Evolutionary conservation across 2,113 vertebrate genomes (phyloP).

Genomic region (Chiloscyllium plagiosum): DNA sequence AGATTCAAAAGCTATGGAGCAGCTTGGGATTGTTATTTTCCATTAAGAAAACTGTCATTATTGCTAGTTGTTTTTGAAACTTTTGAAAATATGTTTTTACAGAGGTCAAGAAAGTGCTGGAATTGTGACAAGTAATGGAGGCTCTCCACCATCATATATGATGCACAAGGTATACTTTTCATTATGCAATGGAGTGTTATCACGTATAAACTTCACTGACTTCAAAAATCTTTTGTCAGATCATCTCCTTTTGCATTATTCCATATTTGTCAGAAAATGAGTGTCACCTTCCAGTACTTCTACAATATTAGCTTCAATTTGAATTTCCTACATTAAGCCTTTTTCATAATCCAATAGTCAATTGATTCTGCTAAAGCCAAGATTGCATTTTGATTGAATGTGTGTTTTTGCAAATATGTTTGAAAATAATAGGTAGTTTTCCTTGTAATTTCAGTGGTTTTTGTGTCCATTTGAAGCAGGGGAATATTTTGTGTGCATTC

Average conservation of each 20-base stretch:
- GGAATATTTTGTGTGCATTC: neutral
- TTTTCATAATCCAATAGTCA: neutral
- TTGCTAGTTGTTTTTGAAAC: neutral
- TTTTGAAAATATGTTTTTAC: constrained; percentile 42
- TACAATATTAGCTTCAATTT: neutral
- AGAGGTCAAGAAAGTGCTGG: constrained; percentile 97
- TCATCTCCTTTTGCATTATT: neutral
- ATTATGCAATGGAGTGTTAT: neutral
- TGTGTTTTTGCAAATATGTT: neutral
- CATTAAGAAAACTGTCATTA: neutral
- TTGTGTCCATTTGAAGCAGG: neutral
- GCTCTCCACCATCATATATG: constrained; percentile 70
- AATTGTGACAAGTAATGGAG: constrained; percentile 88
- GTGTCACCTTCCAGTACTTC: neutral
- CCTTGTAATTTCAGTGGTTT: neutral
- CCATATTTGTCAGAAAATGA: neutral
- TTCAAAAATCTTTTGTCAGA: neutral
- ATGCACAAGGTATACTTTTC: constrained; percentile 75
- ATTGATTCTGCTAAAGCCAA: neutral
- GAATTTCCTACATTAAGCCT: neutral
- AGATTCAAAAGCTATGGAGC: neutral
- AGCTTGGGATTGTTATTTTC: neutral
- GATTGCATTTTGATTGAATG: neutral
- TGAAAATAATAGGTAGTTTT: neutral
- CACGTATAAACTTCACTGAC: neutral